Evolutionary conservation across 2,888 invertebrate species (phyloP).

Genomic region (Pimpla rufipes): DNA sequence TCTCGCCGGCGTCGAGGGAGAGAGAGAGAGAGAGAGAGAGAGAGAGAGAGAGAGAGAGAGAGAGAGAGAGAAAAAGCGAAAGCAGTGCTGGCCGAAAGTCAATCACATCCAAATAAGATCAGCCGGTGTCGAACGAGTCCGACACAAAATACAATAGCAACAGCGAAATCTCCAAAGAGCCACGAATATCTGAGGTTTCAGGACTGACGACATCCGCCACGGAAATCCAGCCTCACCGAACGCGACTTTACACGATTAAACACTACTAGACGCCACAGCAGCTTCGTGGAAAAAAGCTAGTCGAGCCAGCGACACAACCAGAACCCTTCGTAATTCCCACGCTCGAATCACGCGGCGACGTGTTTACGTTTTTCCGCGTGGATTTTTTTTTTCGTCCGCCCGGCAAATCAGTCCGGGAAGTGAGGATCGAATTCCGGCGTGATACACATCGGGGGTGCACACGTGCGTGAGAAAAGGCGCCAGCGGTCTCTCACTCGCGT

Average conservation of each 20-base stretch:
- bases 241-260: too few relatives aligned
- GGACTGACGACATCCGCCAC: too few relatives aligned
- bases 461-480: slow-evolving; percentile 59
- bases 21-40: slow-evolving; percentile 7
- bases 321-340: too few relatives aligned
- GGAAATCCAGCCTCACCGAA: too few relatives aligned
- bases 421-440: slow-evolving; percentile 35
- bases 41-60: too few relatives aligned
- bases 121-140: slow-evolving; percentile 7
- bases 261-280: too few relatives aligned
- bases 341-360: not conserved
- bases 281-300: not conserved
- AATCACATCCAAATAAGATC: slow-evolving; percentile 53
- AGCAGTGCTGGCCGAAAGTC: slow-evolving; percentile 8
- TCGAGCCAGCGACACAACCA: slow-evolving; percentile 1
- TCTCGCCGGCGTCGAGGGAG: slow-evolving; percentile 30
- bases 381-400: not conserved
- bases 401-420: slow-evolving; percentile 5
- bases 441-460: slow-evolving; percentile 6
- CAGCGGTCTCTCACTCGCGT: slow-evolving; percentile 9
- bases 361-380: not conserved
- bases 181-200: not conserved
- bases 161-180: not conserved
- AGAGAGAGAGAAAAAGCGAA: slow-evolving; percentile 35
- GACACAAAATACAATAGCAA: not conserved